Base-by-base conservation (phyloP, 2,113 vertebrate species). In the Rhodinocichla rosea region DNA sequence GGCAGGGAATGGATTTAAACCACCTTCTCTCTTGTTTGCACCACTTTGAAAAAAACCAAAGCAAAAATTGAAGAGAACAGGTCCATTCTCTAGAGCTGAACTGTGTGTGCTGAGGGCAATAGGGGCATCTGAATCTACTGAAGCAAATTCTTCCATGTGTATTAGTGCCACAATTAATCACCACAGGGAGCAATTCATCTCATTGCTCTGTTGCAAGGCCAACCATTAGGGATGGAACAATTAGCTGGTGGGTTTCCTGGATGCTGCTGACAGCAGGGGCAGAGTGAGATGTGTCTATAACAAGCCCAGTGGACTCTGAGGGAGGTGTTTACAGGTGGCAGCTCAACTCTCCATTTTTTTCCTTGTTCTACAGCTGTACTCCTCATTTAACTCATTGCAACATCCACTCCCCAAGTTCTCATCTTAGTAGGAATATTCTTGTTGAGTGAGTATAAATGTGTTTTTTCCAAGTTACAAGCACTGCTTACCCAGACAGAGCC, bases 241-340 rank as follows among this genome's bases (percentile, higher is more conserved):
- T 8, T 7, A 70, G 26, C 37, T 64, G 49, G 5, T 57, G 45
- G n/a, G 42, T 74, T 93, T 94, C 23, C 64, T 42, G 53, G 19
- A 5, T 27, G 45, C 28, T 68, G 59, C 63, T 60, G 59, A 16
- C 33, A 83, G 44, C 18, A 44, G 6, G 4, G 27, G 7, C 50
- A 69, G 53, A 39, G 55, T 1, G 2, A 74, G n/a, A 62, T 22
- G 3, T 57, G 76, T n/a, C 75, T 52, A 0, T 39, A n/a, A 19
- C 0, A 0, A 45, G 28, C 14, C 35, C 37, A 23, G 26, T 7
- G 50, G 67, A 33, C 4, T 11, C 63, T 45, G 22, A 73, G 20
- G 11, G 10, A 45, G 52, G 10, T 28, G 30, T 30, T 88, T 16
- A 30, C 30, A 55, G 32, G n/a, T 62, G 18, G 15, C 56, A 70